A percentile compares a stretch with the other conserved stretches of the same genome.
These are phyloP conservation scores for Sus cebifrons DNA, from an alignment of 2,797 vertebrate genomes.

Conservation along the genomic window DNA sequence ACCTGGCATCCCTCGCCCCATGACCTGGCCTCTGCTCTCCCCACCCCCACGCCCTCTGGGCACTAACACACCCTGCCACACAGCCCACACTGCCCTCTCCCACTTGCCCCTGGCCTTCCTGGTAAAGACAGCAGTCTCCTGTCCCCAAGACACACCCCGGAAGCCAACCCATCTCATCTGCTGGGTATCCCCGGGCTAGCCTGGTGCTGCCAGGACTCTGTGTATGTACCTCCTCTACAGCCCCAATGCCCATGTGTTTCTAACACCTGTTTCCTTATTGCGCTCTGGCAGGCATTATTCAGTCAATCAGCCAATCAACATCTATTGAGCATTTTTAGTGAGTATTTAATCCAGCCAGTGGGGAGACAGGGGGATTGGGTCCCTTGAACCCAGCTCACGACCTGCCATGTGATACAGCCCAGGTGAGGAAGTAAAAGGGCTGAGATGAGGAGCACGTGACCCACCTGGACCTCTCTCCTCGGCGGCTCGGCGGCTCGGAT, in stretches of 20 bases:
- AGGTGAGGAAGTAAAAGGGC: neutral
- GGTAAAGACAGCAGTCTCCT: neutral
- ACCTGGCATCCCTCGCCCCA: neutral
- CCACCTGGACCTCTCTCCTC: neutral
- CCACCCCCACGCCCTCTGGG: neutral
- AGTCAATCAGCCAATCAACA: neutral
- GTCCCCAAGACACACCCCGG: neutral
- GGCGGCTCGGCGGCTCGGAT: neutral
- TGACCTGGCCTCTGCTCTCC: neutral
- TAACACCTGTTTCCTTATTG: neutral
- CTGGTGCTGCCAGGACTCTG: neutral
- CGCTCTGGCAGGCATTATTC: no score
- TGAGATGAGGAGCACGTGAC: fast-evolving
- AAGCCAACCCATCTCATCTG: neutral
- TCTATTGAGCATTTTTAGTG: neutral
- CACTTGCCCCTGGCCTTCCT: fast-evolving
- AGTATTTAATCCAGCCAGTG: neutral
- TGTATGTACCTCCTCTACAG: neutral
- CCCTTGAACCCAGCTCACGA: neutral
- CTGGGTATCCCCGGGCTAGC: neutral
- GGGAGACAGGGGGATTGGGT: fast-evolving
- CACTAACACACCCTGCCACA: neutral
- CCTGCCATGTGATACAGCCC: no score
- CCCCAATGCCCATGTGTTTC: neutral
- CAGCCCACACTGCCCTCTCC: neutral